These are phyloP conservation scores for Lycorma delicatula DNA, from an alignment of 1,140 invertebrate species.

Conservation along the genomic window DNA sequence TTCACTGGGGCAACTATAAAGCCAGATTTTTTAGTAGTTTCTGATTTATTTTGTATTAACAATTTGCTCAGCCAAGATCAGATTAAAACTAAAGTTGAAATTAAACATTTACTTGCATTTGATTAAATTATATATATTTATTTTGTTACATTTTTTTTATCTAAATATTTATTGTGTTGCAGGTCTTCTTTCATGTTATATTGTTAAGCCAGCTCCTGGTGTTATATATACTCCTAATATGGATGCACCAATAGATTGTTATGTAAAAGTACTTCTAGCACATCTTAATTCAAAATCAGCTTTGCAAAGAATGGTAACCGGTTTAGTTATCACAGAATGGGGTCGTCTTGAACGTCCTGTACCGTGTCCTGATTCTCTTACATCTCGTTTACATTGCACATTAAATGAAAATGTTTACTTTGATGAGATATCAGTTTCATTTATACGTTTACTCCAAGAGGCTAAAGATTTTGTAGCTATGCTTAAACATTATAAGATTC, in stretches of 20 bases:
- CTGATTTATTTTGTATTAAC: too few relatives aligned
- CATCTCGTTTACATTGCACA: conserved; percentile 54
- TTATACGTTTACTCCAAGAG: conserved; percentile 79
- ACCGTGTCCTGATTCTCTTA: conserved; percentile 40
- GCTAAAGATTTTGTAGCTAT: conserved; percentile 74
- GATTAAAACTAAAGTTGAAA: too few relatives aligned
- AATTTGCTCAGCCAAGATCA: too few relatives aligned
- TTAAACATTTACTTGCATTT: too few relatives aligned
- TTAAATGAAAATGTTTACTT: conserved; percentile 82
- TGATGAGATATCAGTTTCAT: conserved; percentile 84
- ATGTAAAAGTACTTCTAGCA: conserved; percentile 74
- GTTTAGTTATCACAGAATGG: conserved; percentile 52
- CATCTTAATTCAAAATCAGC: conserved; percentile 82
- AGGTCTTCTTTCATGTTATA: conserved; percentile 68
- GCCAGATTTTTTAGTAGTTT: too few relatives aligned
- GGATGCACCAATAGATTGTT: conserved; percentile 72
- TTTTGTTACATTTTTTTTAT: too few relatives aligned
- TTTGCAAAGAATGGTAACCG: conserved; percentile 74
- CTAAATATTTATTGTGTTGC: too few relatives aligned
- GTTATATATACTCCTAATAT: conserved; percentile 58
- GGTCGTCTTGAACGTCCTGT: conserved; percentile 33
- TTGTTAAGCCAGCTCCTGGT: conserved; percentile 73
- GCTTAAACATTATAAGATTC: conserved; percentile 75
- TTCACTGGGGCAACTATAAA: too few relatives aligned
- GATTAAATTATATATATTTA: too few relatives aligned